These are phyloP conservation scores for Drosophila tripunctata DNA, from an alignment of 2,888 invertebrate genomes.

Conservation along the genomic window DNA sequence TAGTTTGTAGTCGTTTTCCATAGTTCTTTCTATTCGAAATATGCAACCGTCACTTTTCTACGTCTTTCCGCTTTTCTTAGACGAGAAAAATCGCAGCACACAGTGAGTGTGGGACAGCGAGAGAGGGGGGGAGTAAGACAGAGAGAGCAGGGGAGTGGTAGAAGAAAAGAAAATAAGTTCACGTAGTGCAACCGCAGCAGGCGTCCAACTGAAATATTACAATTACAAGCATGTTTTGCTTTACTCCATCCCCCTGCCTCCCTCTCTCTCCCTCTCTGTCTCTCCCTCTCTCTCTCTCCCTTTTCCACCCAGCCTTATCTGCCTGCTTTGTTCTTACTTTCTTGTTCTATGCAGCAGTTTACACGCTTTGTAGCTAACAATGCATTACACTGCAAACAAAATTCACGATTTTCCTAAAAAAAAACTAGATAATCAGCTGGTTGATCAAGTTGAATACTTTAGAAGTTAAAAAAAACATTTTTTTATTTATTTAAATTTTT, in stretches of 20 bases:
- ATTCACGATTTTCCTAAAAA: no score
- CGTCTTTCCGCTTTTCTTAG: background rate
- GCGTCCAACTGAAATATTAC: conserved; percentile 42
- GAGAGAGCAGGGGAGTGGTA: background rate
- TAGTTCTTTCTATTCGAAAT: conserved; percentile 49
- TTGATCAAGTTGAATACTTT: no score
- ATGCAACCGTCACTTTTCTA: conserved; percentile 57
- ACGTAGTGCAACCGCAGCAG: conserved; percentile 19
- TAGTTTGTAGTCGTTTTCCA: conserved; percentile 66
- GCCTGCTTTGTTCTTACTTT: background rate
- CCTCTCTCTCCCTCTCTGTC: conserved; percentile 1
- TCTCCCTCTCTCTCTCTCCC: background rate
- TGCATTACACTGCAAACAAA: conserved; percentile 41
- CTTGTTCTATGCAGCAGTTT: conserved; percentile 11
- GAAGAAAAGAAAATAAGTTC: background rate
- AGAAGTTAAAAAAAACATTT: no score
- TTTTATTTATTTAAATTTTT: no score
- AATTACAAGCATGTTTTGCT: conserved; percentile 58
- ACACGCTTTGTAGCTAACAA: conserved; percentile 14
- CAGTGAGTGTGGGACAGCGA: no score
- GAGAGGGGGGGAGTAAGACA: background rate
- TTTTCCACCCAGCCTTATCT: background rate
- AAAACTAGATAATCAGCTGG: no score
- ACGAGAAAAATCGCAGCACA: conserved; percentile 27
- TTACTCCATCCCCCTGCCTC: conserved; percentile 7